Evolutionary conservation across 2,113 vertebrate species (phyloP).

Genomic region (Isurus oxyrinchus): DNA sequence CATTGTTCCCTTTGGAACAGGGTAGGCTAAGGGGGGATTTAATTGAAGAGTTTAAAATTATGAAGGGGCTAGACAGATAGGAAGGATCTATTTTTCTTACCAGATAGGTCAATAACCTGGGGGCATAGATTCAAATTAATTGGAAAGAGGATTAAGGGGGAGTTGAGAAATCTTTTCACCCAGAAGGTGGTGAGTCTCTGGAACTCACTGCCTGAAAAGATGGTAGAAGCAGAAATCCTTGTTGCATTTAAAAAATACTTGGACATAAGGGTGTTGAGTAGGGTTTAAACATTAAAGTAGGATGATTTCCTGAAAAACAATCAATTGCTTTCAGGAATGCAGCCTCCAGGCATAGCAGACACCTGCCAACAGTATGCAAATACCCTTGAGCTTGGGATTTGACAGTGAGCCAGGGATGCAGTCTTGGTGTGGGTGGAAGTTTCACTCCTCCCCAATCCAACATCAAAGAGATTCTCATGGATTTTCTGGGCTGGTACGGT

Average conservation of each 20-base stretch:
- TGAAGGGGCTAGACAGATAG: no score
- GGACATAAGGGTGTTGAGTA: not conserved
- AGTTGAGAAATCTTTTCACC: no score
- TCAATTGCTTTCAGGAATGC: not conserved
- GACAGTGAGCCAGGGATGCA: not conserved
- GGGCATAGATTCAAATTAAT: no score
- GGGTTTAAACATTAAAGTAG: not conserved
- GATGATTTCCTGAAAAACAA: not conserved
- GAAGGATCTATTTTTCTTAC: no score
- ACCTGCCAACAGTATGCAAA: not conserved
- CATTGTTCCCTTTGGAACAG: no score
- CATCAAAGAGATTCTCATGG: not conserved
- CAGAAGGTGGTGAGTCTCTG: no score
- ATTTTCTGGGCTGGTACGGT: not conserved
- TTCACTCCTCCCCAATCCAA: not conserved
- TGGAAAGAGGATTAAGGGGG: no score
- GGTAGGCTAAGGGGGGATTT: no score
- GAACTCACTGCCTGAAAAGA: not conserved
- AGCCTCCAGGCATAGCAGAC: not conserved
- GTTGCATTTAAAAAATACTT: not conserved
- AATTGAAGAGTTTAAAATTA: no score
- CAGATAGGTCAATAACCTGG: no score
- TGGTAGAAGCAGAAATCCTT: not conserved
- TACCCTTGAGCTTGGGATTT: not conserved
- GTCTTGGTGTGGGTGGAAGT: not conserved